Base-by-base conservation (phyloP, 2,888 invertebrate genomes). In the Allacma fusca region DNA sequence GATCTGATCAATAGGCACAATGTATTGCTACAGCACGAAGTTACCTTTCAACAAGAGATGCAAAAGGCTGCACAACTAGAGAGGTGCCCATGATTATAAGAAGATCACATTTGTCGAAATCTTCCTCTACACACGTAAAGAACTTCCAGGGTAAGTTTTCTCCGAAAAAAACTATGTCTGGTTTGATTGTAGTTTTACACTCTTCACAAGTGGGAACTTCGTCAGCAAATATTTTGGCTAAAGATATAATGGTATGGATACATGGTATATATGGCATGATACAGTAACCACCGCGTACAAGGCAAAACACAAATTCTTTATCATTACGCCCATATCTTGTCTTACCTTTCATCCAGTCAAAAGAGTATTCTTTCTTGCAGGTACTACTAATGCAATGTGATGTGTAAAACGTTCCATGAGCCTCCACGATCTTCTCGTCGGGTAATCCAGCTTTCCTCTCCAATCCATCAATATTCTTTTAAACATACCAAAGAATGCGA, bases 161-260 rank as follows among this genome's bases (percentile, higher is more conserved):
- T 0, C 97, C 97, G 87, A 97, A 98, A 88, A 98, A 97, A 19
- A 97, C 93, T 84, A 98, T 95, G 85, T 98, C 97, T 12, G 97
- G 97, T 86, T 97, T 97, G 0, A 98, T 94, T 5, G 96, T 88
- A 0, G 92, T 92, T 65, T 89, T 88, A 85, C 95, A 95, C 16
- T 84, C 78, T 1, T 90, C 90, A 86, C 97, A 97, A 64, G 90
- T 91, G 19, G 96, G 96, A 78, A 96, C 89, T 80, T 89, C 88
- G 85, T 92, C 93, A 0, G 90, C 87, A 82, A 93, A 90, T 79
- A 94, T 93, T 85, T 91, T 89, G 76, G 92, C 93, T 93, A 87
- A 34, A 34, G 9, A 7, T 50, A 40, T 9, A 40, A 40, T 40
- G 40, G 13, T 13, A 59, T 59, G 7, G n/a, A 21, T 7, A 23